A percentile compares a stretch with the other conserved stretches of the same genome.
Conservation (phyloP, 2,888 invertebrate genomes). For the Tiliacea aurago region DNA sequence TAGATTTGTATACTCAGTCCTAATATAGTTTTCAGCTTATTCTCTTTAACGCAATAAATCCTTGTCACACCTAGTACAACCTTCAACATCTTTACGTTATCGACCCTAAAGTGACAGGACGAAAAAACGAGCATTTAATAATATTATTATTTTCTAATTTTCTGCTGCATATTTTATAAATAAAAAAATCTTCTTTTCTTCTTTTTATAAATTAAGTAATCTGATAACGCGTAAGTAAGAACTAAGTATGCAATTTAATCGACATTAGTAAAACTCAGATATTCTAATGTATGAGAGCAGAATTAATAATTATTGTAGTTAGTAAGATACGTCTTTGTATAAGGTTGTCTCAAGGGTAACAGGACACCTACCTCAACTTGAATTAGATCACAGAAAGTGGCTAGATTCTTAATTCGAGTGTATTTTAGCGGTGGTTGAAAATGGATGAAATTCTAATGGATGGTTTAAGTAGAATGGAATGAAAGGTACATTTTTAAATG, state of each 20-base stretch:
- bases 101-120: not conserved
- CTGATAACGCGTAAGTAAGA: constrained; percentile 21
- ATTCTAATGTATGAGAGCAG: constrained; percentile 29
- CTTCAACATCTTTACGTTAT: not conserved
- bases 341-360: constrained; percentile 66
- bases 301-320: constrained; percentile 45
- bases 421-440: constrained; percentile 29
- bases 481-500: constrained; percentile 36
- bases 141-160: constrained; percentile 12
- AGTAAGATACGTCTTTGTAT: constrained; percentile 5
- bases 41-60: not conserved
- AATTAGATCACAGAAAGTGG: constrained; percentile 33
- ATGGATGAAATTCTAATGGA: constrained; percentile 35
- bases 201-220: constrained; percentile 25
- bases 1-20: not conserved
- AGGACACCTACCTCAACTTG: constrained; percentile 34
- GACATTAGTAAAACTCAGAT: constrained; percentile 36
- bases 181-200: constrained; percentile 24
- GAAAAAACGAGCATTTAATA: constrained; percentile 1
- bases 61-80: not conserved
- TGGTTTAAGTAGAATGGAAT: constrained; percentile 22
- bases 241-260: constrained; percentile 46
- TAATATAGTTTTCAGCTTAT: not conserved
- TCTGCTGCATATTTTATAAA: constrained; percentile 25
- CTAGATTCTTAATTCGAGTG: constrained; percentile 40